Conservation (phyloP, 2,113 vertebrate species). For the Heptranchias perlo region DNA sequence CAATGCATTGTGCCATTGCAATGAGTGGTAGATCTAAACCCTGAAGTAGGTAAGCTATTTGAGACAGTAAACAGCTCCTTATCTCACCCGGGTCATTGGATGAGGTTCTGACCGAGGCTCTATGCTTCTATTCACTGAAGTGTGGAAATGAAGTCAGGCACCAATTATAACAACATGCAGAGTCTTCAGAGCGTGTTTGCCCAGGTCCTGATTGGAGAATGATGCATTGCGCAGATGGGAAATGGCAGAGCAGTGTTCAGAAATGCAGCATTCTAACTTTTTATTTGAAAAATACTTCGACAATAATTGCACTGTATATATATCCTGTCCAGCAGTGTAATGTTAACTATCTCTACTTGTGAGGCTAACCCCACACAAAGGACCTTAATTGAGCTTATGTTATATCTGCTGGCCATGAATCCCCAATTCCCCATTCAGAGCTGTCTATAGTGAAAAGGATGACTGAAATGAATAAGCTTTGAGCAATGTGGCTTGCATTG, state of each 20-base stretch:
- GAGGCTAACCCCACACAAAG: background rate
- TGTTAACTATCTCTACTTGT: background rate
- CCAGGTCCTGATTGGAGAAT: background rate
- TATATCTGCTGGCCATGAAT: background rate
- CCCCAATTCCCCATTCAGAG: background rate
- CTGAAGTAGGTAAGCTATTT: background rate
- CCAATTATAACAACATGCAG: background rate
- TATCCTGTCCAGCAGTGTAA: background rate
- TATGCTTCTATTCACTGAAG: background rate
- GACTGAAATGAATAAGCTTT: background rate
- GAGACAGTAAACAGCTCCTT: background rate
- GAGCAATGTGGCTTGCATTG: background rate
- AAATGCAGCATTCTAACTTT: background rate
- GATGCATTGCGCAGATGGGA: background rate
- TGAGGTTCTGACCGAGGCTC: background rate
- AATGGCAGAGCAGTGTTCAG: background rate
- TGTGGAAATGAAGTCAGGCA: background rate
- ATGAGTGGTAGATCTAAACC: background rate
- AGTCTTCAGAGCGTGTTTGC: background rate
- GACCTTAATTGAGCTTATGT: background rate
- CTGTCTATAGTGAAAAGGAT: background rate
- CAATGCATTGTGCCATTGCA: background rate
- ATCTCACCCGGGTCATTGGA: background rate
- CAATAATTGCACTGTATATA: background rate
- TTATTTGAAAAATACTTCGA: background rate